Evolutionary conservation across 2,797 vertebrate genomes (phyloP).

Genomic region (Taenioides sp.): DNA sequence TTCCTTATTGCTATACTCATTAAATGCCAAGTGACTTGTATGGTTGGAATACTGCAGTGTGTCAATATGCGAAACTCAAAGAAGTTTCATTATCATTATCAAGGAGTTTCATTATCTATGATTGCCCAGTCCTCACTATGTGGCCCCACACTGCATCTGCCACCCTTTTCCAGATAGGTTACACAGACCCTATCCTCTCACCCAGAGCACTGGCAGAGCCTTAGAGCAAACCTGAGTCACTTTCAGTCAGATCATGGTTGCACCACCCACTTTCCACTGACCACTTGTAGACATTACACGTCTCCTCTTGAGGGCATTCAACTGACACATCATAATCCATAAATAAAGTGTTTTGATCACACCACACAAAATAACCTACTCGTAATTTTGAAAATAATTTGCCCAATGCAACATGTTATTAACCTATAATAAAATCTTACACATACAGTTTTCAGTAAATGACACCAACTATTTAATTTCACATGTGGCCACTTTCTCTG

Average conservation of each 20-base stretch:
- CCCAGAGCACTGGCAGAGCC: slow-evolving; percentile 32
- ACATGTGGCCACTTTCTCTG: neutral
- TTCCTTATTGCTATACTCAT: neutral
- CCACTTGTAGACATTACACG: slow-evolving; percentile 24
- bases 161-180: neutral
- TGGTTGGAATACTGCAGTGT: neutral
- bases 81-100: slow-evolving; percentile 27
- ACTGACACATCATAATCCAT: slow-evolving; percentile 6
- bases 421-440: neutral
- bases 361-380: neutral
- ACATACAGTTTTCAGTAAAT: neutral
- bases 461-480: neutral
- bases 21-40: neutral
- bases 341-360: neutral
- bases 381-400: neutral
- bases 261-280: slow-evolving; percentile 59
- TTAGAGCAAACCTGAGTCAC: slow-evolving; percentile 58
- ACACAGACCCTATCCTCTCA: neutral
- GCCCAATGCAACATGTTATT: neutral
- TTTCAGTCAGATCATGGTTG: slow-evolving; percentile 30
- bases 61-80: neutral
- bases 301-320: slow-evolving; percentile 10
- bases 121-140: slow-evolving; percentile 13
- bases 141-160: slow-evolving; percentile 11
- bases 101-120: slow-evolving; percentile 1